Evolutionary conservation across 2,113 vertebrate species (phyloP).

Genomic region (Rattus rattus): DNA sequence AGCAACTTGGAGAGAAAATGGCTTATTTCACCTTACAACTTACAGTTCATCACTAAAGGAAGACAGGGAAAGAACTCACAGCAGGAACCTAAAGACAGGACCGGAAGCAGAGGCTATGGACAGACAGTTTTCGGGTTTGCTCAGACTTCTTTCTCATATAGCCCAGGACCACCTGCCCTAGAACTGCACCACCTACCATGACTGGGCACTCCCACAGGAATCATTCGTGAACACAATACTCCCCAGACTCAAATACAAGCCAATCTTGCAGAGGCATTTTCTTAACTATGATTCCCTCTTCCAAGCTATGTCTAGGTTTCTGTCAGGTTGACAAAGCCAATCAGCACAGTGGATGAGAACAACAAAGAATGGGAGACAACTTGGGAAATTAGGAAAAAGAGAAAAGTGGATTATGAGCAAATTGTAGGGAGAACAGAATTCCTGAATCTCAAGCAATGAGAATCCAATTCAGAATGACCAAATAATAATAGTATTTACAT

Average conservation of each 20-base stretch:
- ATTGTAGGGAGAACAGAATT: not conserved
- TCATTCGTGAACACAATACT: not conserved
- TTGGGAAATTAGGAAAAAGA: not conserved
- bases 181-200: not conserved
- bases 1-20: not conserved
- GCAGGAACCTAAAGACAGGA: not conserved
- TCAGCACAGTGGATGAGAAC: not conserved
- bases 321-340: not conserved
- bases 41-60: not conserved
- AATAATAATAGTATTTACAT: not conserved
- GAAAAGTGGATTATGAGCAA: not conserved
- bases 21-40: not conserved
- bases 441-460: not conserved
- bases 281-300: not conserved
- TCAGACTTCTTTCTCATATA: not conserved
- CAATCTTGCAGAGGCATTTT: not conserved
- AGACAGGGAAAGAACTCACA: not conserved
- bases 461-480: slow-evolving; percentile 1
- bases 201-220: not conserved
- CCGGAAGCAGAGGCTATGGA: not conserved
- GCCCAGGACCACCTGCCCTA: not conserved
- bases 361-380: not conserved
- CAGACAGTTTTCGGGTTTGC: not conserved
- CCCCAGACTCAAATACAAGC: not conserved
- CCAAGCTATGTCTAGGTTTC: not conserved